Conservation (phyloP, 2,113 vertebrate genomes). For the Dinomys branickii region DNA sequence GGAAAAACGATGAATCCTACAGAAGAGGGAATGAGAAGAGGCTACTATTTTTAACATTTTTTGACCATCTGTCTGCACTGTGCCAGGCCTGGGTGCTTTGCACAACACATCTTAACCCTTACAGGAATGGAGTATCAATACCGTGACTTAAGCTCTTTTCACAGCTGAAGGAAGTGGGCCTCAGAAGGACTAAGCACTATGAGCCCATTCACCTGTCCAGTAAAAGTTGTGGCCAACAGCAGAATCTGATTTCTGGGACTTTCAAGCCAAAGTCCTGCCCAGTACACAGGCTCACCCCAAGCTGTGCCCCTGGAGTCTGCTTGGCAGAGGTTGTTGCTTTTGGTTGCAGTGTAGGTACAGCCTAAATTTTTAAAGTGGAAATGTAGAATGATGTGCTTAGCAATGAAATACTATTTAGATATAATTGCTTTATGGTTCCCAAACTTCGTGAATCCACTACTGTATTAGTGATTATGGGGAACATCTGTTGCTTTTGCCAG, state of each 20-base stretch:
- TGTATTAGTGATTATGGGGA: not conserved
- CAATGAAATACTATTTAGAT: not conserved
- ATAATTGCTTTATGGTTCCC: not conserved
- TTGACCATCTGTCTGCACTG: rapidly evolving
- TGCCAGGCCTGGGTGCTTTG: not conserved
- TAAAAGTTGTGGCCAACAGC: not conserved
- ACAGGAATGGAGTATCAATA: not conserved
- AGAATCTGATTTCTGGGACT: not conserved
- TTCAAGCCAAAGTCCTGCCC: not conserved
- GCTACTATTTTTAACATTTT: not conserved
- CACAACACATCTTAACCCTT: not conserved
- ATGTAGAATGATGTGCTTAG: not conserved
- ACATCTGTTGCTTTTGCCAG: not conserved
- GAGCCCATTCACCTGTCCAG: not conserved
- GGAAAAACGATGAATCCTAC: not conserved
- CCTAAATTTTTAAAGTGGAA: not conserved
- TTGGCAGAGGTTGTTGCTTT: not conserved
- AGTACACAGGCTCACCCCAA: not conserved
- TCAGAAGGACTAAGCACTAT: not conserved
- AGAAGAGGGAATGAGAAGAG: not conserved
- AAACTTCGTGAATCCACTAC: not conserved
- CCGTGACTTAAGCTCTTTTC: not conserved
- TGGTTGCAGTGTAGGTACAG: not conserved
- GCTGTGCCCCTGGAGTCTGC: not conserved
- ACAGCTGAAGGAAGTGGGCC: not conserved